Evolutionary conservation across 2,888 invertebrate genomes (phyloP).

Genomic region (Salpingus planirostris): DNA sequence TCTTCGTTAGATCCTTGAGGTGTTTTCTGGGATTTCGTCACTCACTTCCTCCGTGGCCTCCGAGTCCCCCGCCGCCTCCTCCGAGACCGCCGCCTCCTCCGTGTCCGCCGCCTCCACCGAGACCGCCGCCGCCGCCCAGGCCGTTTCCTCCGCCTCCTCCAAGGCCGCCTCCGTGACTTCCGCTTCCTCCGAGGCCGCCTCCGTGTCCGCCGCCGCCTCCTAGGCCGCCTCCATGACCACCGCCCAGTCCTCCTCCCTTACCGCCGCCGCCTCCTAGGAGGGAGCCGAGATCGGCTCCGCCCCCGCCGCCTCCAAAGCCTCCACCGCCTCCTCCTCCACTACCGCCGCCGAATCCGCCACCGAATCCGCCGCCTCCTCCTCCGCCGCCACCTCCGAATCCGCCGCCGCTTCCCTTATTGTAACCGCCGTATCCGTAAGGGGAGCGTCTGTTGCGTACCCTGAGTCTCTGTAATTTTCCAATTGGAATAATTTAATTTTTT

Average conservation of each 20-base stretch:
- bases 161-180: constrained; percentile 11
- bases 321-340: constrained; percentile 12
- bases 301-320: constrained; percentile 10
- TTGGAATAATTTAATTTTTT: no score
- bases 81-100: constrained; percentile 3
- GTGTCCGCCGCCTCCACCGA: constrained; percentile 4
- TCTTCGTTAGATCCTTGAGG: no score
- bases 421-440: no score
- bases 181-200: constrained; percentile 9
- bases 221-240: constrained; percentile 11
- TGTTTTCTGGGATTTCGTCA: no score
- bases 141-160: constrained; percentile 20
- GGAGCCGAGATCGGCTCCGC: constrained; percentile 7
- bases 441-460: no score
- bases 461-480: no score
- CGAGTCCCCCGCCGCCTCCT: constrained; percentile 8
- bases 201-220: constrained; percentile 1
- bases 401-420: no score
- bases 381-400: not conserved
- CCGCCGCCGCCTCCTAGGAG: constrained; percentile 10
- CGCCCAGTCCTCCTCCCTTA: constrained; percentile 23
- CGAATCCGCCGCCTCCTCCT: not conserved
- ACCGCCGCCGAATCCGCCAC: not conserved
- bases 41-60: constrained; percentile 7
- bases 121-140: constrained; percentile 33